Base-by-base conservation (phyloP, 1,140 invertebrate species). In the Cydia pomonella region DNA sequence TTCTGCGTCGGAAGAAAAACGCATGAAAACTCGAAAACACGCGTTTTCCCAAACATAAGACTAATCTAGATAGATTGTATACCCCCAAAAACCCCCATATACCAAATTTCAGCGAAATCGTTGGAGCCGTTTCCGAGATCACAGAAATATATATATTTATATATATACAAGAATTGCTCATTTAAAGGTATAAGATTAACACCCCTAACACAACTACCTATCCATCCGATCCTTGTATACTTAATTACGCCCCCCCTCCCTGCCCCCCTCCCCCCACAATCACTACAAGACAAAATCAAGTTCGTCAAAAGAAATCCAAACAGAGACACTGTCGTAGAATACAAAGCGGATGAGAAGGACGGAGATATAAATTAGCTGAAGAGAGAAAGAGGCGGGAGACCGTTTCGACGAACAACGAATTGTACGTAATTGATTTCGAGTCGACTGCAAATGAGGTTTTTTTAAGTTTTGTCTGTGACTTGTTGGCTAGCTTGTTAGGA, bases 301-400 rank as follows among this genome's bases (percentile, higher is more conserved):
- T 79, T 84, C 82, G 79, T 83, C 81, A 84, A 82, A 85, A 83
- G 83, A 85, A 83, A 78, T 80, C 78, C 78, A 80, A 84, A 81
- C 80, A 80, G 75, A 76, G 72, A 73, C 72, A 73, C 62, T 77
- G 79, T 78, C 77, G 82, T 29, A 79, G 82, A 84, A 83, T 84
- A 84, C 78, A 81, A 79, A 84, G 77, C 73, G 74, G 63, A 38
- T 18, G 71, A 59, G 44, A 16, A 23, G 23, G 64, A 71, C n/a
- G 50, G 41, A 33, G 21, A 69, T 69, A 69, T 13, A 12, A 12
- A 23, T 33, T 53, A 23, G 13, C 10, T 27, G 38, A 33, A 71
- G 75, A 75, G 76, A 73, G 77, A 84, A 66, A 71, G 74, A 71
- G 79, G 85, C 81, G 81, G 84, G 84, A 87, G 84, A 86, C 80